phyloP scores from a whole-genome alignment of 2,888 invertebrate species.

The Rambutsinella grinnellia region DNA sequence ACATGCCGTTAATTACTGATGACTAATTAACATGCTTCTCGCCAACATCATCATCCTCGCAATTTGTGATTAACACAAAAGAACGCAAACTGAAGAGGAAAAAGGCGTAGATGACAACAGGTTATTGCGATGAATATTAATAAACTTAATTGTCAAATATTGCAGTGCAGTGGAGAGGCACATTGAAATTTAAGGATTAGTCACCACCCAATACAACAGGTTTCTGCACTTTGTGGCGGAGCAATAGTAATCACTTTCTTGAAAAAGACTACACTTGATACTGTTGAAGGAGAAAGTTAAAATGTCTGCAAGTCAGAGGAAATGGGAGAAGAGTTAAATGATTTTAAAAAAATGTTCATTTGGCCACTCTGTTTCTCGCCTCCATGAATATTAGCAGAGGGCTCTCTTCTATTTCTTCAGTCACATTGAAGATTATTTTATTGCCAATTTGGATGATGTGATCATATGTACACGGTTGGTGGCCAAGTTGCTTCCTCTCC shows the following conservation, averaged over 20 bases:
- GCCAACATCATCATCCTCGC: background rate
- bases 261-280: no score
- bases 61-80: background rate
- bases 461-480: background rate
- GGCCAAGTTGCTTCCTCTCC: background rate
- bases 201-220: no score
- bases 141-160: background rate
- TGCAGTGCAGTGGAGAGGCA: background rate
- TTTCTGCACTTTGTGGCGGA: background rate
- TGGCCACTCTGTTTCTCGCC: no score
- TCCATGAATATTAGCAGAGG: no score
- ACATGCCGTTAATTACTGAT: no score
- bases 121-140: background rate
- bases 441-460: slow-evolving; percentile 20
- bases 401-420: no score
- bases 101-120: background rate
- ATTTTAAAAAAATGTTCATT: no score
- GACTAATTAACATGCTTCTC: no score
- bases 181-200: no score
- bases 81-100: background rate
- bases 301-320: background rate
- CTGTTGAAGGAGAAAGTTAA: background rate
- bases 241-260: background rate
- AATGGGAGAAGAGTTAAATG: slow-evolving; percentile 4
- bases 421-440: slow-evolving; percentile 44